Percentiles rank a stretch among this genome's conserved stretches.
phyloP scores from a whole-genome alignment of 2,888 invertebrate species.

The Cheilosia urbana region DNA sequence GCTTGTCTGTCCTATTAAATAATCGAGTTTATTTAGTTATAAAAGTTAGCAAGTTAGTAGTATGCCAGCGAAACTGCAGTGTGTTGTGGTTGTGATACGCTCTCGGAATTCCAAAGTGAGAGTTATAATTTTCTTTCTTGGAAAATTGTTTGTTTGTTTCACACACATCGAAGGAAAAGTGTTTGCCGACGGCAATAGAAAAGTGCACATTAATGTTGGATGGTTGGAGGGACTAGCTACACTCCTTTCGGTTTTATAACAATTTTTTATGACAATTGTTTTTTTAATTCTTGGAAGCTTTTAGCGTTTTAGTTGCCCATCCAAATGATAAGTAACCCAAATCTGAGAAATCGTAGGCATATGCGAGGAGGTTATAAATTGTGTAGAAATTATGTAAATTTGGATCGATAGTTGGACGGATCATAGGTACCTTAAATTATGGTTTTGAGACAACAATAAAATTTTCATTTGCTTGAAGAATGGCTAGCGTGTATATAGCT shows the following conservation, averaged over 20 bases:
- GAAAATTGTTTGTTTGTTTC: slow-evolving; percentile 59
- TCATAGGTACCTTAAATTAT: no score
- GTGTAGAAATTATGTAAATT: no score
- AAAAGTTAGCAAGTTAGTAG: slow-evolving; percentile 76
- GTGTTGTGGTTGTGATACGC: slow-evolving; percentile 49
- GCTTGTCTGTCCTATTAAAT: slow-evolving; percentile 73
- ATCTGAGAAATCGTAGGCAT: no score
- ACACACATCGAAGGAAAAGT: slow-evolving; percentile 42
- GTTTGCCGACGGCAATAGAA: slow-evolving; percentile 27
- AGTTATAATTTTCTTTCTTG: slow-evolving; percentile 72
- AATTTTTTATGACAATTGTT: background rate
- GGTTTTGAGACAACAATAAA: no score
- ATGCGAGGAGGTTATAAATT: no score
- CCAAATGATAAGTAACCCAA: no score
- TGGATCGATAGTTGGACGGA: no score
- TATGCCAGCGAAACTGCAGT: slow-evolving; percentile 69
- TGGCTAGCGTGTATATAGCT: no score
- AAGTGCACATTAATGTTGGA: slow-evolving; percentile 12
- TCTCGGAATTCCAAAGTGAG: slow-evolving; percentile 53
- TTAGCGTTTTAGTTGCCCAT: no score
- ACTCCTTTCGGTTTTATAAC: slow-evolving; percentile 42
- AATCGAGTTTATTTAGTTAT: slow-evolving; percentile 75
- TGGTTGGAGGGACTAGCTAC: background rate
- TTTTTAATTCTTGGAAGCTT: no score
- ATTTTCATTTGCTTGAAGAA: no score